These are phyloP conservation scores for Drosophila rhopaloa DNA, from an alignment of 1,140 invertebrate genomes.

Conservation along the genomic window DNA sequence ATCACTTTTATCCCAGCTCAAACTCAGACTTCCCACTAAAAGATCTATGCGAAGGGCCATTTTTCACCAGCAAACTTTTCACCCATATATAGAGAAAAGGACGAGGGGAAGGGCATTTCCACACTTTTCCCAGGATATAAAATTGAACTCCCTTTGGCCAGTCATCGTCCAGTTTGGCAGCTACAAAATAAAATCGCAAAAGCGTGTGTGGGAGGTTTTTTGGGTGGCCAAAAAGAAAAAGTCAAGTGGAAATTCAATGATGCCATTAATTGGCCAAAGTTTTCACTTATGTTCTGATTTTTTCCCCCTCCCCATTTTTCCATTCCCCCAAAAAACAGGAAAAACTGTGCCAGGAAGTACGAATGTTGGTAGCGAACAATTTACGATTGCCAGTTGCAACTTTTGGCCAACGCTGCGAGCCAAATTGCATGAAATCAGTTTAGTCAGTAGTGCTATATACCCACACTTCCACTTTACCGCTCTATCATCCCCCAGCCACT, in stretches of 20 bases:
- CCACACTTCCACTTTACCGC: neutral
- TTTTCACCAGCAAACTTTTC: slow-evolving; percentile 78
- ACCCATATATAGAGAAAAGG: slow-evolving; percentile 20
- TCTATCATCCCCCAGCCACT: slow-evolving; percentile 4
- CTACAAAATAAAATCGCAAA: slow-evolving; percentile 48
- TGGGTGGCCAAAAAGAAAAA: slow-evolving; percentile 54
- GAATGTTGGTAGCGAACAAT: slow-evolving; percentile 74
- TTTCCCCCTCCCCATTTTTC: slow-evolving; percentile 28
- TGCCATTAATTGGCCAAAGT: slow-evolving; percentile 84
- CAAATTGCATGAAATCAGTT: slow-evolving; percentile 82
- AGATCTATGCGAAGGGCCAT: slow-evolving; percentile 77
- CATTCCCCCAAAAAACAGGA: neutral
- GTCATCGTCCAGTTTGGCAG: slow-evolving; percentile 79
- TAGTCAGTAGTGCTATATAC: slow-evolving; percentile 54
- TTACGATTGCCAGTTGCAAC: slow-evolving; percentile 73
- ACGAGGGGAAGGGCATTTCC: neutral
- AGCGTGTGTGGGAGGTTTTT: slow-evolving; percentile 9
- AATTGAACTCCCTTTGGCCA: slow-evolving; percentile 80
- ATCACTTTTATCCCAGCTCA: slow-evolving; percentile 82
- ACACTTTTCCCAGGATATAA: slow-evolving; percentile 59
- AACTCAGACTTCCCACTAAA: slow-evolving; percentile 50
- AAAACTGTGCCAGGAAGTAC: slow-evolving; percentile 79
- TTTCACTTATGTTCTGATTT: slow-evolving; percentile 83
- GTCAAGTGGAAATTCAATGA: slow-evolving; percentile 83
- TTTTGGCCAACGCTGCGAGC: slow-evolving; percentile 71